Evolutionary conservation across 1,140 invertebrate species (phyloP), one percentile per base, ranked within the genome.

Genomic region (Idris sp.): DNA sequence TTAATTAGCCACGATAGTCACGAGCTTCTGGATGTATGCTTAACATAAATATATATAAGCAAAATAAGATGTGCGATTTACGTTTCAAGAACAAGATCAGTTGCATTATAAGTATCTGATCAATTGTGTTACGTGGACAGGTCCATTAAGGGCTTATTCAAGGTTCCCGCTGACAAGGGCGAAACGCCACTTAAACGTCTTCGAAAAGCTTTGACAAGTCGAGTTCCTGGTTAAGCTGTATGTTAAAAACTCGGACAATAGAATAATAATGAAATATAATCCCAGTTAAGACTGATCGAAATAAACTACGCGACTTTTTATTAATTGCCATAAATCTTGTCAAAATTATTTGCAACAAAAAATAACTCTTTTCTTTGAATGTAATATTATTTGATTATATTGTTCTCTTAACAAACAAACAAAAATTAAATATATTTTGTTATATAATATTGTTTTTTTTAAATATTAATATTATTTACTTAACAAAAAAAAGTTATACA

Each of bases 81-180:
- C 31, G 36, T 62, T n/a, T 71, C 58, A 72, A 72, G 51, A 56
- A 64, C 58, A 51, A 62, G 49, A 51, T 72, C 25, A 35, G 30
- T 10, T 58, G 68, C 51, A 64, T 62, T 64, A n/a, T n/a, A 72
- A 72, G 58, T 72, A 58, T 62, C 68, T 58, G 58, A 74, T 74
- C 61, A 49, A 58, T 61, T 74, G 62, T 62, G 48, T 61, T 61
- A 51, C 56, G 36, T 46, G 26, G 62, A 53, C 58, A 58, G 72
- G 31, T 62, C 64, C 73, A 69, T 69, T 69, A 75, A 75, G 73
- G 64, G 56, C 46, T 62, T 59, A 46, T 64, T 75, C 64, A 69
- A 75, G 65, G 73, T 25, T 59, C 10, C 36, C 43, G 10, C 22
- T 65, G 73, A 65, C 64, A 75, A 75, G 64, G 64, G 72, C 64